A percentile compares a stretch with the other conserved stretches of the same genome.
Evolutionary conservation across 2,888 invertebrate genomes (phyloP).

Genomic region (Amblyjoppa fuscipennis): DNA sequence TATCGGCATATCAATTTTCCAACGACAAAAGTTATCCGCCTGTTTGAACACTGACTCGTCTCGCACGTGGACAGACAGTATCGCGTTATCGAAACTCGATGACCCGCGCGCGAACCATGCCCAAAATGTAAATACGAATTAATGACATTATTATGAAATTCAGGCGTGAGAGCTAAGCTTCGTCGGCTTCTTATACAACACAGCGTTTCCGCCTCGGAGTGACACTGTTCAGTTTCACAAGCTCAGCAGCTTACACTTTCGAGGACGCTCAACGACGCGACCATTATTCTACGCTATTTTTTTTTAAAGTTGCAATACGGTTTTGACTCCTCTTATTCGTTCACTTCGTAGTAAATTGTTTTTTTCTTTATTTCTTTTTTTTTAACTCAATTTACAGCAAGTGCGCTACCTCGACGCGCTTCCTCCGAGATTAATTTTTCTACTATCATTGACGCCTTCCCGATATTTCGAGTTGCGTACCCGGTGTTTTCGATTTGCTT

Average conservation of each 20-base stretch:
- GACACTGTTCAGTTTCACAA: background rate
- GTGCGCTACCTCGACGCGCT: background rate
- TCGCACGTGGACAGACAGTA: background rate
- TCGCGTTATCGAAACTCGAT: background rate
- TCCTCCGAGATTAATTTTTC: slow-evolving; percentile 39
- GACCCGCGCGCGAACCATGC: background rate
- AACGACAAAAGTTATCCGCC: background rate
- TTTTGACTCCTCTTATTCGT: slow-evolving; percentile 7
- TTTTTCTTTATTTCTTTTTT: slow-evolving; percentile 14
- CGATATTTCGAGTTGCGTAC: slow-evolving; percentile 1
- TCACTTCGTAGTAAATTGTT: background rate
- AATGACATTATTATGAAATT: background rate
- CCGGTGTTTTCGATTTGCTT: background rate
- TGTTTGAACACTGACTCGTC: background rate
- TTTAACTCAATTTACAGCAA: background rate
- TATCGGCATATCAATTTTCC: slow-evolving; percentile 52
- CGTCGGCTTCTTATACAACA: background rate
- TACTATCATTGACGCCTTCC: slow-evolving; percentile 39
- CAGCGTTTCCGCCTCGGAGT: background rate
- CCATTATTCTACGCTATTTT: slow-evolving; percentile 24
- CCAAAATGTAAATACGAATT: slow-evolving; percentile 3
- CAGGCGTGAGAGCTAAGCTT: background rate
- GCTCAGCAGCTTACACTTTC: slow-evolving; percentile 27
- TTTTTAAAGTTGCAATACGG: background rate
- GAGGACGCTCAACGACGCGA: slow-evolving; percentile 4